These are phyloP conservation scores for Lymantria monacha DNA, from an alignment of 2,888 invertebrate genomes.

Conservation along the genomic window DNA sequence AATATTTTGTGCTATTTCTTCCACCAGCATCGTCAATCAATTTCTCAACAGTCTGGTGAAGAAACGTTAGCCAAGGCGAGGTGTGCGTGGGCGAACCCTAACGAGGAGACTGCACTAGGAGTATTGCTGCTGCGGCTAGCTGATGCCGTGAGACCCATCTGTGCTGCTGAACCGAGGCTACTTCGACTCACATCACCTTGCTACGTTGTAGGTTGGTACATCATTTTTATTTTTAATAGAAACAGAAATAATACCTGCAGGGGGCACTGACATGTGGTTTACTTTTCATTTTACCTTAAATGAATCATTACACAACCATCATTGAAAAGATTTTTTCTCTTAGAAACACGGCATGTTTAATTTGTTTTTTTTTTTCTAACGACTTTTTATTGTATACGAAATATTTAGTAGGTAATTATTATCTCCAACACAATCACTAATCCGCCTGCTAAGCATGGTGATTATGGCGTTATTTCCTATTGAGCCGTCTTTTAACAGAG, in stretches of 20 bases:
- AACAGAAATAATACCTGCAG: background rate
- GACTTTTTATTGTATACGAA: too few relatives aligned
- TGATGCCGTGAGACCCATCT: slow-evolving; percentile 52
- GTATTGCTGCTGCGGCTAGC: slow-evolving; percentile 51
- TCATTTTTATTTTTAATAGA: background rate
- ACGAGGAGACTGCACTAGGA: slow-evolving; percentile 55
- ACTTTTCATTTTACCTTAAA: too few relatives aligned
- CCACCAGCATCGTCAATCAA: slow-evolving; percentile 19
- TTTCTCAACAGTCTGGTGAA: background rate
- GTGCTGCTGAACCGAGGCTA: slow-evolving; percentile 55
- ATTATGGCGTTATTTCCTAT: too few relatives aligned
- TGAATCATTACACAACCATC: too few relatives aligned
- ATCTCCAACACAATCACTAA: too few relatives aligned
- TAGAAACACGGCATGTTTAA: too few relatives aligned
- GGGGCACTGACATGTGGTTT: too few relatives aligned
- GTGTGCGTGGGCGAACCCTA: slow-evolving; percentile 46
- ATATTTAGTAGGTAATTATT: too few relatives aligned
- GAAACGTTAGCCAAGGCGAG: slow-evolving; percentile 39
- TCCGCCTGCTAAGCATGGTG: too few relatives aligned
- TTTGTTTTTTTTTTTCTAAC: too few relatives aligned
- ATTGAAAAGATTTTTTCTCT: too few relatives aligned
- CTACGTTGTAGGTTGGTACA: slow-evolving; percentile 51
- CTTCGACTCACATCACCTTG: slow-evolving; percentile 53
- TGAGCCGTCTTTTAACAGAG: too few relatives aligned
- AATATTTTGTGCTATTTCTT: background rate